phyloP scores from a whole-genome alignment of 2,888 invertebrate genomes.

The Eurytoma californica region DNA sequence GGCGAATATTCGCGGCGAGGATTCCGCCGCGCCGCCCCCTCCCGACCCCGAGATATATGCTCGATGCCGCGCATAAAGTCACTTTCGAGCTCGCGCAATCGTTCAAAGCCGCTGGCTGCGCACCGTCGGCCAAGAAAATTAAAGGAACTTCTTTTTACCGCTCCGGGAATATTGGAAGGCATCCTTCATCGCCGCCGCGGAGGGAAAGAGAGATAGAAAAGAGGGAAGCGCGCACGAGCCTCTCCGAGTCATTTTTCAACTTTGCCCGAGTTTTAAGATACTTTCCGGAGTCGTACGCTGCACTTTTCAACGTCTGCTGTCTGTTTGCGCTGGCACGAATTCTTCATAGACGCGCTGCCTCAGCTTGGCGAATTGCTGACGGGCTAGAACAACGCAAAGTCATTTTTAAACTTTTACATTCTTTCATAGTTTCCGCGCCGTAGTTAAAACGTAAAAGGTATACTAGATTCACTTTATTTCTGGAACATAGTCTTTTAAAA shows the following conservation, averaged over 20 bases:
- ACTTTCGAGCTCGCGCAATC: slow-evolving; percentile 32
- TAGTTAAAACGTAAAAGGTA: no score
- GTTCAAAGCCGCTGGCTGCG: slow-evolving; percentile 29
- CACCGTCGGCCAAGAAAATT: slow-evolving; percentile 34
- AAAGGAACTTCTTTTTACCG: slow-evolving; percentile 40
- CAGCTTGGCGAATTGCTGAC: not conserved
- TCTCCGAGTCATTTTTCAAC: slow-evolving; percentile 45
- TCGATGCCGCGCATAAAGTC: not conserved
- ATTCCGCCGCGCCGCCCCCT: slow-evolving; percentile 18
- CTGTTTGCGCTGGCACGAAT: slow-evolving; percentile 2
- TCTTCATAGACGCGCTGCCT: slow-evolving; percentile 12
- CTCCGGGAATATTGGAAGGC: slow-evolving; percentile 46
- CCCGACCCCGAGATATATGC: not conserved
- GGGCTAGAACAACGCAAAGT: no score
- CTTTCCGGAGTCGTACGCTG: not conserved
- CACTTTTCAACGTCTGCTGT: slow-evolving; percentile 38
- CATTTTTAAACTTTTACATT: no score
- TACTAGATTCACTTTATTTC: no score
- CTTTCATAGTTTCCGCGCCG: no score
- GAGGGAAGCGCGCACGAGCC: not conserved
- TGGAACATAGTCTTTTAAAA: no score
- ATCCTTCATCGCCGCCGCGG: slow-evolving; percentile 33
- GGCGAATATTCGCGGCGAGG: slow-evolving; percentile 26
- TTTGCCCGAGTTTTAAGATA: slow-evolving; percentile 4
- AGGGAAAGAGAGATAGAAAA: not conserved